Conservation (phyloP, 2,888 invertebrate species). For the Agriotes lineatus region DNA sequence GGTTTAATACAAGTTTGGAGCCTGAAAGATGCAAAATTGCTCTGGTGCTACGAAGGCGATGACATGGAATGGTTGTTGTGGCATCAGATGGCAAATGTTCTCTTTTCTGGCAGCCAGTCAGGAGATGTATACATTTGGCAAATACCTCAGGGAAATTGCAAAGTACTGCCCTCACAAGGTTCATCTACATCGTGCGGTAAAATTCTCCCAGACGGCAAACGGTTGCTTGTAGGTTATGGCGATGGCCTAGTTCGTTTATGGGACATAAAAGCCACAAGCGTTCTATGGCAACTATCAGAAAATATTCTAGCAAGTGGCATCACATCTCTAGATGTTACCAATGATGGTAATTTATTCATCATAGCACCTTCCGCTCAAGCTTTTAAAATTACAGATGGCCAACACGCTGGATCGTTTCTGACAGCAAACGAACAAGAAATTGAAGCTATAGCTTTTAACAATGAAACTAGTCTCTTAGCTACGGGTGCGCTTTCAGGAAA, state of each 20-base stretch:
- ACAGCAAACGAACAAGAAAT: constrained; percentile 68
- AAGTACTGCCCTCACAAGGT: constrained; percentile 59
- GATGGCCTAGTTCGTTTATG: constrained; percentile 88
- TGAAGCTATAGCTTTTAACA: constrained; percentile 81
- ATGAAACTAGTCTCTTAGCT: constrained; percentile 68
- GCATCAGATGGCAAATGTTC: constrained; percentile 86
- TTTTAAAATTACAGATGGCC: constrained; percentile 69
- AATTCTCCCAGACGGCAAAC: constrained; percentile 77
- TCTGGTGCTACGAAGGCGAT: constrained; percentile 83
- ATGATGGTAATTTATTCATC: constrained; percentile 60
- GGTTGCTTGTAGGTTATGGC: constrained; percentile 84
- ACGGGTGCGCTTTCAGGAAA: constrained; percentile 79
- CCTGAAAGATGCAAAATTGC: constrained; percentile 69
- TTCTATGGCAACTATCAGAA: constrained; percentile 70
- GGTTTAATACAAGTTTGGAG: constrained; percentile 83
- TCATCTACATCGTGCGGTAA: constrained; percentile 57
- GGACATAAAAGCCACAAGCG: constrained; percentile 79
- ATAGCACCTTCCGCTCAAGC: constrained; percentile 68
- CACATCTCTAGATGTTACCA: constrained; percentile 64
- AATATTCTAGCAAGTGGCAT: constrained; percentile 68
- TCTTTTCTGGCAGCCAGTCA: constrained; percentile 83
- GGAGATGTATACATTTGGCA: constrained; percentile 94
- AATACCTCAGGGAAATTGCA: constrained; percentile 72
- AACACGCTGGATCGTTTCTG: constrained; percentile 66
- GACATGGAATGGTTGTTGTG: constrained; percentile 89